Percentiles rank a stretch among this genome's conserved stretches.
Conservation (phyloP, 1,140 invertebrate genomes). For the Dendrolimus kikuchii region DNA sequence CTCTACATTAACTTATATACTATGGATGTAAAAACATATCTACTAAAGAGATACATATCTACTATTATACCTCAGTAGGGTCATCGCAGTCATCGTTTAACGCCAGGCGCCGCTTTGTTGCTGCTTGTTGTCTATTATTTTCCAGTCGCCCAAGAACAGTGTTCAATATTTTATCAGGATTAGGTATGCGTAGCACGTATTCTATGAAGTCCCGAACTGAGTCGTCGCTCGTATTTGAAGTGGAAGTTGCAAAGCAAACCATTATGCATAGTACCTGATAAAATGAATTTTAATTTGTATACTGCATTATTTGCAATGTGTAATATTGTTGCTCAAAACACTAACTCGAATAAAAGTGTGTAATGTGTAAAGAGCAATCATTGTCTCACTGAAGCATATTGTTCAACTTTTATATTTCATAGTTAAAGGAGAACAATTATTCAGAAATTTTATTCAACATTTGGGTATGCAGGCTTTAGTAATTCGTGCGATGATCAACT, state of each 20-base stretch:
- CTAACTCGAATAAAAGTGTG: no score
- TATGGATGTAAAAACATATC: background rate
- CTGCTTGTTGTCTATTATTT: constrained; percentile 29
- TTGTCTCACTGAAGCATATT: no score
- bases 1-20: background rate
- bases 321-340: no score
- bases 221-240: constrained; percentile 30
- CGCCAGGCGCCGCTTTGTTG: constrained; percentile 3
- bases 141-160: constrained; percentile 44
- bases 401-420: no score
- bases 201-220: constrained; percentile 41
- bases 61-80: constrained; percentile 18
- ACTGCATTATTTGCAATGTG: no score
- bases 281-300: background rate
- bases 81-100: constrained; percentile 35
- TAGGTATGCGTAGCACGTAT: constrained; percentile 45
- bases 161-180: constrained; percentile 47
- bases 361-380: no score
- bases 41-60: background rate
- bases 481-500: no score
- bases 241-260: constrained; percentile 19
- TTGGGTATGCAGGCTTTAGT: no score
- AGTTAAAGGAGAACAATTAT: no score
- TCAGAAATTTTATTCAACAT: no score
- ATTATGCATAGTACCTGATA: constrained; percentile 29